These are phyloP conservation scores for Campylomormyrus numenius DNA, from an alignment of 2,113 vertebrate species.

Conservation along the genomic window DNA sequence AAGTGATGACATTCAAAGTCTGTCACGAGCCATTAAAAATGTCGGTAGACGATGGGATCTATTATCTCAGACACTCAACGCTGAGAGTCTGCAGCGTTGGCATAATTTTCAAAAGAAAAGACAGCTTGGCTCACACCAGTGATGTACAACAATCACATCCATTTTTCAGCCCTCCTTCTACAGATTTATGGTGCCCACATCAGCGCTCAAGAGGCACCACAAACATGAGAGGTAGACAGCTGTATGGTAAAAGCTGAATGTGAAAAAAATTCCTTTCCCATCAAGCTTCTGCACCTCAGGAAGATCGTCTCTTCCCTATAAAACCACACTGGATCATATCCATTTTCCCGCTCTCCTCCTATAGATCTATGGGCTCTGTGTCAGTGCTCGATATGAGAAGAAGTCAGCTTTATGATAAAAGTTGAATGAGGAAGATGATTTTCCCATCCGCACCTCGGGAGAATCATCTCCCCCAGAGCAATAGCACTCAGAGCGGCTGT, in stretches of 20 bases:
- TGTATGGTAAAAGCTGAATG: neutral
- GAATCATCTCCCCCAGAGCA: neutral
- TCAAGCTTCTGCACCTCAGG: neutral
- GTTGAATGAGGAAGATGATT: neutral
- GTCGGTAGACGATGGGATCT: constrained; percentile 38
- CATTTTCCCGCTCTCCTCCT: neutral
- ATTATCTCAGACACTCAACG: constrained; percentile 33
- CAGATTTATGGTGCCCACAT: neutral
- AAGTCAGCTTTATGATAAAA: neutral
- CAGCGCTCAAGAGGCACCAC: neutral
- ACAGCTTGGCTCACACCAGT: neutral
- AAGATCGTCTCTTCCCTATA: neutral
- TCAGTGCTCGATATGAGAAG: neutral
- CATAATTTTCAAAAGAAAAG: neutral
- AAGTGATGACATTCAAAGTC: constrained; percentile 41
- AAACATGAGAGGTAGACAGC: neutral
- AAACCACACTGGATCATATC: neutral
- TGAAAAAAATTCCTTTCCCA: neutral
- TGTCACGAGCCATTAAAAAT: constrained; percentile 46
- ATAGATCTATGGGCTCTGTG: neutral
- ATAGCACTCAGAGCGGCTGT: neutral
- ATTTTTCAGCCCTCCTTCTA: neutral
- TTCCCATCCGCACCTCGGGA: neutral
- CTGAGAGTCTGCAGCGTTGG: constrained; percentile 2
- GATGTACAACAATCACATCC: neutral